A percentile compares a stretch with the other conserved stretches of the same genome.
phyloP scores from a whole-genome alignment of 2,797 vertebrate genomes.

The Philypnodon macrostomus region DNA sequence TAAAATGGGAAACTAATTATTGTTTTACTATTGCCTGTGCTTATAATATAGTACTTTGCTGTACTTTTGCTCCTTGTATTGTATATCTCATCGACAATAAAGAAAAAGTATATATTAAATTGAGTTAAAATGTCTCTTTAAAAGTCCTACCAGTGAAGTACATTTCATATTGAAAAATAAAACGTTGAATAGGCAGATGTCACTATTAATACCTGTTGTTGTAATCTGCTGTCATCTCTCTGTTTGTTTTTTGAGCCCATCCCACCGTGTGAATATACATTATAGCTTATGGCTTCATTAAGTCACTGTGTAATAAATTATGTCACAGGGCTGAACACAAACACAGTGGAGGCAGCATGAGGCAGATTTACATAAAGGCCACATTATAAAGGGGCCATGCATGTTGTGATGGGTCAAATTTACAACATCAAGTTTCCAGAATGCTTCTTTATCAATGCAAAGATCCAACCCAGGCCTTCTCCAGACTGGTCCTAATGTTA shows the following conservation, averaged over 20 bases:
- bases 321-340: slow-evolving; percentile 57
- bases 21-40: too few relatives aligned
- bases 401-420: slow-evolving; percentile 57
- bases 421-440: slow-evolving; percentile 49
- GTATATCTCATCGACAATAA: too few relatives aligned
- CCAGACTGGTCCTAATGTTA: slow-evolving; percentile 20
- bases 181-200: too few relatives aligned
- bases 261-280: slow-evolving; percentile 73
- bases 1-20: too few relatives aligned
- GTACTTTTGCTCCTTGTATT: too few relatives aligned
- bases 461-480: slow-evolving; percentile 33
- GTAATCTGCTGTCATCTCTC: slow-evolving; percentile 32
- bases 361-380: slow-evolving; percentile 66
- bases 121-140: too few relatives aligned
- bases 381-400: slow-evolving; percentile 69
- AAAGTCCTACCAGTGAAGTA: too few relatives aligned
- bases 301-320: slow-evolving; percentile 72
- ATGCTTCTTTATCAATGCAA: slow-evolving; percentile 44
- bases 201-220: slow-evolving; percentile 7
- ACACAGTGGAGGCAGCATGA: slow-evolving; percentile 37
- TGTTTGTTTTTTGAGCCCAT: too few relatives aligned
- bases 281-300: slow-evolving; percentile 80
- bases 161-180: too few relatives aligned
- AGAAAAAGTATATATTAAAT: too few relatives aligned
- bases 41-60: too few relatives aligned